Percentiles rank a stretch among this genome's conserved stretches.
Evolutionary conservation across 2,113 vertebrate species (phyloP).

Genomic region (Emydocephalus ijimae): DNA sequence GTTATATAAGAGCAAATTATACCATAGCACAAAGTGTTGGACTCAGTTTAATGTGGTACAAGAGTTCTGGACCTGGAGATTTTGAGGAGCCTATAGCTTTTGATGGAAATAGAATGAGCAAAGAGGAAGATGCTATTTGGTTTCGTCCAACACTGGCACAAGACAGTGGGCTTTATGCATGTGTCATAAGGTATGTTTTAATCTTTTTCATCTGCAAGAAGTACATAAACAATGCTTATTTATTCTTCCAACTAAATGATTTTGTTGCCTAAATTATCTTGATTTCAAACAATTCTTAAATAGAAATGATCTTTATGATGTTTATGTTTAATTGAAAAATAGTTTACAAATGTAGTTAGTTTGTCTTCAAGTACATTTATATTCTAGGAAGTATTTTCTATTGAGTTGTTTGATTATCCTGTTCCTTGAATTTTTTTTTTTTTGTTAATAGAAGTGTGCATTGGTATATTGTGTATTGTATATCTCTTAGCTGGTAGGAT

Average conservation of each 20-base stretch:
- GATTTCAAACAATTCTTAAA: background rate
- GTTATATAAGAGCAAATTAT: constrained; percentile 98
- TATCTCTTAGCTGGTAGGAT: background rate
- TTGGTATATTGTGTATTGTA: background rate
- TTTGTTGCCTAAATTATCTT: background rate
- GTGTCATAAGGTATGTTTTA: constrained; percentile 87
- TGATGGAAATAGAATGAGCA: constrained; percentile 94
- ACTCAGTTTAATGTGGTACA: constrained; percentile 99
- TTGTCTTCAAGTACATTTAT: background rate
- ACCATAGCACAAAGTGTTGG: constrained; percentile 92
- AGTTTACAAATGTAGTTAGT: background rate
- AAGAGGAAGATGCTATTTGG: constrained; percentile 99
- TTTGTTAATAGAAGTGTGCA: background rate
- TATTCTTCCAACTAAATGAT: background rate
- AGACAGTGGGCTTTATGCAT: constrained; percentile 94
- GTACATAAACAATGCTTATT: background rate
- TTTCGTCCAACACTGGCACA: constrained; percentile 93
- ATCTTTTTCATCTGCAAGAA: constrained; percentile 10
- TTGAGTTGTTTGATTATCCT: background rate
- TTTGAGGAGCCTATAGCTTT: constrained; percentile 99
- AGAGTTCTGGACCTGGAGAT: constrained; percentile 92
- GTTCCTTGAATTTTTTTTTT: background rate
- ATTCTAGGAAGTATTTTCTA: background rate
- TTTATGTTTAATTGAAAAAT: background rate
- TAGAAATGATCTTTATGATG: background rate